Base-by-base conservation (phyloP, 2,113 vertebrate species). In the Ceuthmochares aereus region DNA sequence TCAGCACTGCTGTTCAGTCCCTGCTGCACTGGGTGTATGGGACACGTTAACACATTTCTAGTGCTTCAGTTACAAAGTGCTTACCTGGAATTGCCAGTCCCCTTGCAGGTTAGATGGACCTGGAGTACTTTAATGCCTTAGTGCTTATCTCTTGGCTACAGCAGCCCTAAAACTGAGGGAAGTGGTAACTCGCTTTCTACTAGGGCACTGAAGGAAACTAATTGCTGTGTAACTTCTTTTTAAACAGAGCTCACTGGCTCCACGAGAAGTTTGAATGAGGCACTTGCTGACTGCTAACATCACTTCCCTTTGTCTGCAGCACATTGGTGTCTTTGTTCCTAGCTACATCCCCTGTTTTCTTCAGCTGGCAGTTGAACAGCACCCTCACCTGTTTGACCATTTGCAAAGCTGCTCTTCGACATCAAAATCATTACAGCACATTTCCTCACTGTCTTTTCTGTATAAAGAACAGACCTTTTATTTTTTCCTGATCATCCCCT, bases 321-420 rank as follows among this genome's bases (percentile, higher is more conserved):
- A 0, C 7, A 18, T 45, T 8, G 1, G 30, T 55, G 66, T 72
- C 84, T 81, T 68, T 92, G 51, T 76, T 77, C 47, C 20, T 43
- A 37, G 55, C 37, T 78, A 42, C 47, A 75, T 74, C 60, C 64
- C 74, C 43, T 45, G 43, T 45, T 45, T 19, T 45, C 54, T 89
- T 80, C 32, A 19, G 36, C 68, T 78, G 26, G 16, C 52, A 55
- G 60, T 11, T 60, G 56, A 76, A 68, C 22, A n/a, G 54, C 70
- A 87, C 52, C 58, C 54, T 84, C 84, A 32, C 51, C 49, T 12
- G 1, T 49, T 30, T 20, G 40, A 23, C 88, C 34, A 6, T 67
- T 81, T 66, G 47, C 72, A 75, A 67, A 93, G 76, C 73, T 93
- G 49, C 74, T 82, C 17, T 58, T 91, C 54, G 63, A 43, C 36